Percentiles rank a stretch among this genome's conserved stretches.
phyloP scores from a whole-genome alignment of 2,797 vertebrate genomes.

The Oreochromis grahami region DNA sequence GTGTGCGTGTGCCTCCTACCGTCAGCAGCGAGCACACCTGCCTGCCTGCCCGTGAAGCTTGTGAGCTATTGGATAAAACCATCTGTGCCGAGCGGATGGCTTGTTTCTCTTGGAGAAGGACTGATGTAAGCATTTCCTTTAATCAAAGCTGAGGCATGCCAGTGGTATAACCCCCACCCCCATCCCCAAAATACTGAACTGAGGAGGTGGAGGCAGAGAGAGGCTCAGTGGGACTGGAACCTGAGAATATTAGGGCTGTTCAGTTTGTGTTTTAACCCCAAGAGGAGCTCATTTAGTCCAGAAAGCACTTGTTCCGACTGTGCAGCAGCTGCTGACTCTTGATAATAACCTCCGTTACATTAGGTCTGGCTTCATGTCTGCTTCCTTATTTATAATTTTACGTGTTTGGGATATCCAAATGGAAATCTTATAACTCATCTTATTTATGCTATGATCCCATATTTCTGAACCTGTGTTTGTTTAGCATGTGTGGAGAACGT shows the following conservation, averaged over 20 bases:
- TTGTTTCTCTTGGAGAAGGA: constrained; percentile 53
- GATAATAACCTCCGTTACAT: neutral
- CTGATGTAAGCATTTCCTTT: constrained; percentile 65
- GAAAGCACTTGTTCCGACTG: neutral
- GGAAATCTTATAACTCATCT: neutral
- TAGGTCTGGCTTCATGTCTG: accelerated
- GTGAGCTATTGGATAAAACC: constrained; percentile 27
- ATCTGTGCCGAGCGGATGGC: constrained; percentile 9
- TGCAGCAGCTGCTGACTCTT: neutral
- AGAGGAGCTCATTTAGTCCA: neutral
- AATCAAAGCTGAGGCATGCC: constrained; percentile 60
- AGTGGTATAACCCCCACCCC: constrained; percentile 11
- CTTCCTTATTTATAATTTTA: neutral
- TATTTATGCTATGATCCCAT: neutral
- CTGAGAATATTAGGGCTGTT: neutral
- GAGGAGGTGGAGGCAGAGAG: constrained; percentile 21
- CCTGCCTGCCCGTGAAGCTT: neutral
- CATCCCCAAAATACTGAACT: neutral
- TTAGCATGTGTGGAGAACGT: neutral
- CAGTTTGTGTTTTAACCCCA: neutral
- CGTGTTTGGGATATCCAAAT: neutral
- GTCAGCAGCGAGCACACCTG: constrained; percentile 31
- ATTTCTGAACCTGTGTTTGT: neutral
- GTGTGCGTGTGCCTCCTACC: neutral
- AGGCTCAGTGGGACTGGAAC: constrained; percentile 10